These are phyloP conservation scores for Muricea muricata DNA, from an alignment of 92 coral and sea anemone species.

Conservation along the genomic window DNA sequence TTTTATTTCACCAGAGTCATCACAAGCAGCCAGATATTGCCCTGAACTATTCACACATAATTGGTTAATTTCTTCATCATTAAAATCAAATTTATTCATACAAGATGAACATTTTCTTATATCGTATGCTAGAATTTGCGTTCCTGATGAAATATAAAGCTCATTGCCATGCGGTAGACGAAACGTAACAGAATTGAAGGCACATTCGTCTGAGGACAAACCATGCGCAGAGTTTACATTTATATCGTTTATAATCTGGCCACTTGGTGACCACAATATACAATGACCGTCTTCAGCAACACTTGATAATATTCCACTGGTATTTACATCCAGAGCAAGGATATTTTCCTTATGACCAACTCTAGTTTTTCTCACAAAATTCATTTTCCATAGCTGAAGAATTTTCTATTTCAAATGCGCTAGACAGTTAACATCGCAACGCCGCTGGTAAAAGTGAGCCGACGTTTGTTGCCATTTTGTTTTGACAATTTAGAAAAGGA, in stretches of 20 bases:
- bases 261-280: constrained; percentile 85
- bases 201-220: not conserved
- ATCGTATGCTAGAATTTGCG: constrained; percentile 75
- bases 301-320: constrained; percentile 79
- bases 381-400: not conserved
- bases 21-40: constrained; percentile 82
- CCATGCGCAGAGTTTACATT: not conserved
- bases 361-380: constrained; percentile 71
- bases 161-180: constrained; percentile 62
- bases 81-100: constrained; percentile 72
- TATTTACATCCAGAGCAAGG: constrained; percentile 78
- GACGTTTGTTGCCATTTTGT: not conserved
- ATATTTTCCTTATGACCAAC: constrained; percentile 79
- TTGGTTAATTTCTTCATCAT: constrained; percentile 91
- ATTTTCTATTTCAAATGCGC: not conserved
- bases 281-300: constrained; percentile 86
- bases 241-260: constrained; percentile 29
- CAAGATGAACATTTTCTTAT: constrained; percentile 65
- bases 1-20: constrained; percentile 85
- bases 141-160: constrained; percentile 81
- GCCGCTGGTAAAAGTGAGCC: constrained; percentile 6
- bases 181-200: constrained; percentile 27
- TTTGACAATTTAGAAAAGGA: no score
- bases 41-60: constrained; percentile 73
- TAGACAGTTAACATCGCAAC: not conserved